These are phyloP conservation scores for Empidonax traillii DNA, from an alignment of 2,113 vertebrate species.

Conservation along the genomic window DNA sequence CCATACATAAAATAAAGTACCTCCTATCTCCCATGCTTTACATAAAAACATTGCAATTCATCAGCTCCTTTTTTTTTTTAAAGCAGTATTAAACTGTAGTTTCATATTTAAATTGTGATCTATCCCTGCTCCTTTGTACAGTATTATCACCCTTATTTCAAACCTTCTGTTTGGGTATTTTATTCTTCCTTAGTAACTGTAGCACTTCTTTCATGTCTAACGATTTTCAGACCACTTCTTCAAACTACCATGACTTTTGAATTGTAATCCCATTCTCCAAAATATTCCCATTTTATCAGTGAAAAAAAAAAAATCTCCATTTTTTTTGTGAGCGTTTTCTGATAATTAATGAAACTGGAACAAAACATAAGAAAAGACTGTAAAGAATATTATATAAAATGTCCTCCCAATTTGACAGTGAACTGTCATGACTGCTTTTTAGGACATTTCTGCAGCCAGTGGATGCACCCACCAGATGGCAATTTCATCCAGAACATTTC, in stretches of 20 bases:
- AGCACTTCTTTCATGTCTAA: background rate
- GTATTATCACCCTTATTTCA: background rate
- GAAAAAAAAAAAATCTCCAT: background rate
- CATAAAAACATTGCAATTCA: background rate
- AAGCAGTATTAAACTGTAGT: background rate
- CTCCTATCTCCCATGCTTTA: background rate
- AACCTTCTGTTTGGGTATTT: background rate
- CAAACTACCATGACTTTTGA: background rate
- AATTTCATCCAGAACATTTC: constrained; percentile 38
- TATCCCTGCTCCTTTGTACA: background rate
- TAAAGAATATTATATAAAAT: background rate
- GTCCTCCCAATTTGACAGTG: background rate
- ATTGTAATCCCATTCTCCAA: background rate
- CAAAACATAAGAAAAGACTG: background rate
- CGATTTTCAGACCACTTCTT: background rate
- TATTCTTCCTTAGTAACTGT: background rate
- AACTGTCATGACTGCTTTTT: background rate
- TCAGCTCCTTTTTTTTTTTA: background rate
- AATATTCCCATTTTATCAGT: background rate
- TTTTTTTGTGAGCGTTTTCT: background rate
- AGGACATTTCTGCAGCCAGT: constrained; percentile 3
- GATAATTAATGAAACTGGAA: background rate
- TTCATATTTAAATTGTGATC: background rate
- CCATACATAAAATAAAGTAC: background rate
- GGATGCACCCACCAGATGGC: constrained; percentile 1